phyloP scores from a whole-genome alignment of 2,113 vertebrate genomes.

The Etia nguti region DNA sequence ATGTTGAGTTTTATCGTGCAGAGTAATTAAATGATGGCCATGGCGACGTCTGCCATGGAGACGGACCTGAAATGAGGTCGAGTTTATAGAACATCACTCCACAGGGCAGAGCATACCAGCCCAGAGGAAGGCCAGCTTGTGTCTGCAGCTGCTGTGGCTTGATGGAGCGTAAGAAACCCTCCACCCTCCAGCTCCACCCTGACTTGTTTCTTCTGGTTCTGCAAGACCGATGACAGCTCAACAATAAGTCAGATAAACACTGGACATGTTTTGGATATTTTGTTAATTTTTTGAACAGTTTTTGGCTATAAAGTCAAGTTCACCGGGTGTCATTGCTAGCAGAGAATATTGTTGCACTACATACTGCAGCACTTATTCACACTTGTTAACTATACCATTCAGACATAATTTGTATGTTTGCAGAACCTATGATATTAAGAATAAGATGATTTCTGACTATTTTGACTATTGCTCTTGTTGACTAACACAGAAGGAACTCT shows the following conservation, averaged over 20 bases:
- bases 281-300: not conserved
- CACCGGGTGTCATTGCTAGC: not conserved
- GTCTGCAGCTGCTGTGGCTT: constrained; percentile 1
- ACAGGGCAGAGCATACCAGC: constrained; percentile 19
- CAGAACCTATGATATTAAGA: not conserved
- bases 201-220: not conserved
- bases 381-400: too few species aligned
- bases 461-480: not conserved
- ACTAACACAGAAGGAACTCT: not conserved
- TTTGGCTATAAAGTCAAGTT: not conserved
- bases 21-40: constrained; percentile 56
- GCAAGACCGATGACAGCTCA: not conserved
- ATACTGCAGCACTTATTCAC: not conserved
- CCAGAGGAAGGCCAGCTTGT: not conserved
- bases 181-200: not conserved
- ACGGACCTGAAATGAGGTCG: constrained; percentile 34
- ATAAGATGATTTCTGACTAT: not conserved
- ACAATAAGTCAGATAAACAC: not conserved
- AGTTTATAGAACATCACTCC: constrained; percentile 39
- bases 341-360: not conserved
- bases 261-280: not conserved
- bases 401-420: not conserved
- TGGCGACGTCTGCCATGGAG: constrained; percentile 36
- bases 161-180: constrained; percentile 10
- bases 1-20: constrained; percentile 56